phyloP scores from a whole-genome alignment of 2,113 vertebrate species.

The Tupaia tana region DNA sequence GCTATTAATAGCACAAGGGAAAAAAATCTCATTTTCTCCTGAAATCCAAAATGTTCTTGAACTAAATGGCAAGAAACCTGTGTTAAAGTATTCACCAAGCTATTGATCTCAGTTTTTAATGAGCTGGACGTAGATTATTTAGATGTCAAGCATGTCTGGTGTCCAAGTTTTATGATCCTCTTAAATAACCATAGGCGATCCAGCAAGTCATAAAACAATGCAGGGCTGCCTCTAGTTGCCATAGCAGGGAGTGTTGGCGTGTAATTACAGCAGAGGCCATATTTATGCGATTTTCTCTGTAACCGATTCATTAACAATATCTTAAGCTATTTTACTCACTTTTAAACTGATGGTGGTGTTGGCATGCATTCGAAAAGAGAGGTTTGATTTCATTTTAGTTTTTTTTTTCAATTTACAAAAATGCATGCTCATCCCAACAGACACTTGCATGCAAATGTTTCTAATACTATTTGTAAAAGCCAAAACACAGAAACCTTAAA shows the following conservation, averaged over 20 bases:
- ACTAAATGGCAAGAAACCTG: slow-evolving; percentile 39
- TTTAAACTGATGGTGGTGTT: slow-evolving; percentile 60
- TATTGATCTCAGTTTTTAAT: slow-evolving; percentile 75
- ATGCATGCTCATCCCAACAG: background rate
- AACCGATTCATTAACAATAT: slow-evolving; percentile 55
- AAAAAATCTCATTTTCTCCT: slow-evolving; percentile 12
- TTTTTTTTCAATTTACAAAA: background rate
- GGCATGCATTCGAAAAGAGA: slow-evolving; percentile 31
- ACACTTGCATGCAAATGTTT: background rate
- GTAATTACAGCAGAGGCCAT: slow-evolving; percentile 54
- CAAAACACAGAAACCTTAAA: background rate
- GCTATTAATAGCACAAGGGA: background rate
- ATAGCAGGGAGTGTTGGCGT: slow-evolving; percentile 44
- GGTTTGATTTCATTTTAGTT: background rate
- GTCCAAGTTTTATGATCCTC: slow-evolving; percentile 68
- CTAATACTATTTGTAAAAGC: background rate
- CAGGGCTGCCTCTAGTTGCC: background rate
- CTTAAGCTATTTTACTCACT: slow-evolving; percentile 59
- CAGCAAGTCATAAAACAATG: slow-evolving; percentile 57
- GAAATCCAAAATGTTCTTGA: slow-evolving; percentile 3
- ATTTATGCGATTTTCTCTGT: slow-evolving; percentile 23
- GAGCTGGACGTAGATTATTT: slow-evolving; percentile 68
- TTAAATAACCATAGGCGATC: slow-evolving; percentile 70
- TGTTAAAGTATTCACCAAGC: background rate
- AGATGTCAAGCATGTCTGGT: slow-evolving; percentile 66